Evolutionary conservation across 2,797 vertebrate species (phyloP).

Genomic region (Spondyliosoma cantharus): DNA sequence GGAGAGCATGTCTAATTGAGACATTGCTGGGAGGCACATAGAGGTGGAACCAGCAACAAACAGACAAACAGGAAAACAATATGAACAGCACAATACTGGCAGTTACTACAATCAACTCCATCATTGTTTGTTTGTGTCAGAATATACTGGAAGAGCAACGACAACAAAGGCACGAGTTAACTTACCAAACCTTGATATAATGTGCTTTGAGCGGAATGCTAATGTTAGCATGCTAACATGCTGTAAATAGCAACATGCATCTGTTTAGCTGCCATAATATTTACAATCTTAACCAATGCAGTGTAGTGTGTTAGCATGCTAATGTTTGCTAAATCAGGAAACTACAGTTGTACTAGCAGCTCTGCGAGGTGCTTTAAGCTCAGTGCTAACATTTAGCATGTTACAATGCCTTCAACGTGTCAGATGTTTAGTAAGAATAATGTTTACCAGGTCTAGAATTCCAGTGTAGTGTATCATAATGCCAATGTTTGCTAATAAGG

Average conservation of each 20-base stretch:
- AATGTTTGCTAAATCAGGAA: not conserved
- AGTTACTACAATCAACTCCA: not conserved
- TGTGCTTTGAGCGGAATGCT: not conserved
- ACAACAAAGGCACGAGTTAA: not conserved
- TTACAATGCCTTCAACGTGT: too few species aligned
- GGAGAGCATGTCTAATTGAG: constrained; percentile 55
- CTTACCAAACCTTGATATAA: not conserved
- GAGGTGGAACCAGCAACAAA: constrained; percentile 34
- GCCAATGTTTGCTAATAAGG: too few species aligned
- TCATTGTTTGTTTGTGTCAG: not conserved
- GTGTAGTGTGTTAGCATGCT: too few species aligned
- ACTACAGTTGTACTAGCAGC: not conserved
- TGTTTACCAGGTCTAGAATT: too few species aligned
- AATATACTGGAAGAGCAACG: not conserved
- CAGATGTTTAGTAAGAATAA: too few species aligned
- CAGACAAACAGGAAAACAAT: constrained; percentile 12
- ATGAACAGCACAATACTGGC: not conserved
- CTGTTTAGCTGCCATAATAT: too few species aligned
- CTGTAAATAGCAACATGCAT: too few species aligned
- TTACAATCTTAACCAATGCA: too few species aligned
- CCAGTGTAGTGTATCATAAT: too few species aligned
- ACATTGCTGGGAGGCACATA: constrained; percentile 18
- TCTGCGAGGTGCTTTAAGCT: not conserved
- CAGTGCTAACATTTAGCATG: not conserved
- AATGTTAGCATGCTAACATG: too few species aligned